Evolutionary conservation across 2,888 invertebrate genomes (phyloP).

Genomic region (Nebria salina): DNA sequence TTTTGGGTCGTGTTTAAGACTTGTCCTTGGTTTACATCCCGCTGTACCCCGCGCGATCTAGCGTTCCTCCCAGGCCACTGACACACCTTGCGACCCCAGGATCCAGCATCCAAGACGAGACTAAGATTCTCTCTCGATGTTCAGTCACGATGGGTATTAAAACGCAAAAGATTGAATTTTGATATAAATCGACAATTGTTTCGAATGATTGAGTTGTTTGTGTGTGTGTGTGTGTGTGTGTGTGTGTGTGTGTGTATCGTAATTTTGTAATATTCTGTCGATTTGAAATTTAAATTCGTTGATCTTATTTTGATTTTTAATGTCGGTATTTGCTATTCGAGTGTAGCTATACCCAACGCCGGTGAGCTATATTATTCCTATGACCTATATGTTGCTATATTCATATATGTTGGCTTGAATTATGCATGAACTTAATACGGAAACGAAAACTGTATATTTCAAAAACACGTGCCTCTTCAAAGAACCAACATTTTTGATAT

Average conservation of each 20-base stretch:
- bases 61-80: constrained; percentile 28
- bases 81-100: not conserved
- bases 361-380: not conserved
- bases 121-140: not conserved
- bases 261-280: constrained; percentile 6
- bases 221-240: too few species aligned
- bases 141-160: not conserved
- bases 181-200: too few species aligned
- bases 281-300: not conserved
- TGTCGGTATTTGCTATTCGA: not conserved
- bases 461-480: constrained; percentile 17
- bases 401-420: not conserved
- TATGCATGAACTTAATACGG: constrained; percentile 13
- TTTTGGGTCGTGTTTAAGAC: too few species aligned
- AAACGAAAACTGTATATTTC: constrained; percentile 13
- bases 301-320: constrained; percentile 12
- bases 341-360: not conserved
- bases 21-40: constrained; percentile 16
- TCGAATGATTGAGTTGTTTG: too few species aligned
- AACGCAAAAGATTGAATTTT: too few species aligned
- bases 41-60: not conserved
- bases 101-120: not conserved
- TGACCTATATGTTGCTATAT: constrained; percentile 11
- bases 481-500: not conserved
- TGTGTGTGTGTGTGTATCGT: not conserved